Evolutionary conservation across 1,140 invertebrate genomes (phyloP).

Genomic region (Neocloeon triangulifer): DNA sequence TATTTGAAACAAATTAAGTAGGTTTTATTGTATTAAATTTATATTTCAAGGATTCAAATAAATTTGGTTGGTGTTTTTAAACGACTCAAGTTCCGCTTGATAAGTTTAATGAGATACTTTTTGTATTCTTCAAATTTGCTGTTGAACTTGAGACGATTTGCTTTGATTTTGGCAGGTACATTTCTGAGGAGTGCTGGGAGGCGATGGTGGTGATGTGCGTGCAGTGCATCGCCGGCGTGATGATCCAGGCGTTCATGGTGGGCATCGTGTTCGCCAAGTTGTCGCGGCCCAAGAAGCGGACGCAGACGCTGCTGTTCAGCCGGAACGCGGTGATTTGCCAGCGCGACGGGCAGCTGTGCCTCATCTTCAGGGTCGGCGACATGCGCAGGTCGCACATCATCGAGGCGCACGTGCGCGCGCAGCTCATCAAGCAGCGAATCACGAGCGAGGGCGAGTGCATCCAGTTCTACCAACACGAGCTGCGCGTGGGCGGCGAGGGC

Average conservation of each 20-base stretch:
- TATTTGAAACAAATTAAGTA: too few relatives aligned
- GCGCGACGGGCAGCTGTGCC: constrained; percentile 65
- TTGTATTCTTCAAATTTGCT: too few relatives aligned
- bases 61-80: too few relatives aligned
- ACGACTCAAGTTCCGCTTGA: too few relatives aligned
- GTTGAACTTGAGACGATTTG: too few relatives aligned
- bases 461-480: constrained; percentile 60
- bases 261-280: constrained; percentile 92
- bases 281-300: constrained; percentile 87
- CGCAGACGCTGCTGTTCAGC: constrained; percentile 88
- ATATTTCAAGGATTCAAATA: too few relatives aligned
- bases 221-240: constrained; percentile 87
- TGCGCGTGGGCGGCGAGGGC: constrained; percentile 59
- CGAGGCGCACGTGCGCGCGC: constrained; percentile 70
- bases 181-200: constrained; percentile 87
- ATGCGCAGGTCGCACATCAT: constrained; percentile 97
- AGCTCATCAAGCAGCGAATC: constrained; percentile 69
- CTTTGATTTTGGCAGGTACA: too few relatives aligned
- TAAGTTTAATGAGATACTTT: too few relatives aligned
- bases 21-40: too few relatives aligned
- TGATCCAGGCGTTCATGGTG: constrained; percentile 77
- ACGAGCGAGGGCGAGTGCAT: constrained; percentile 76
- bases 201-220: constrained; percentile 93
- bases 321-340: constrained; percentile 81
- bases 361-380: constrained; percentile 94